phyloP scores from a whole-genome alignment of 2,888 invertebrate genomes.

The Parascotia fuliginaria region DNA sequence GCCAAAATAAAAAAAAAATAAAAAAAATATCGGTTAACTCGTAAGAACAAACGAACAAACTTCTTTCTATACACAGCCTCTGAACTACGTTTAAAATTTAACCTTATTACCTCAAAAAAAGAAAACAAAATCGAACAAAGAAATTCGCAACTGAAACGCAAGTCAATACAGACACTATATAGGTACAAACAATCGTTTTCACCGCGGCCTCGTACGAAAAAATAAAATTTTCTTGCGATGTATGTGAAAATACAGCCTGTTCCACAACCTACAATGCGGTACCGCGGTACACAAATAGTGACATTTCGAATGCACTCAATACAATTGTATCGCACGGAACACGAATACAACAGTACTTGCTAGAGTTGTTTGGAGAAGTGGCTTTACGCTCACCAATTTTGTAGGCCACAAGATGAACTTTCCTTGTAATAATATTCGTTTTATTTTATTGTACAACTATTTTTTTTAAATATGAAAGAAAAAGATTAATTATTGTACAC shows the following conservation, averaged over 20 bases:
- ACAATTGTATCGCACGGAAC: slow-evolving; percentile 11
- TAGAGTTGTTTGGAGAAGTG: slow-evolving; percentile 7
- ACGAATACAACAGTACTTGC: slow-evolving; percentile 12
- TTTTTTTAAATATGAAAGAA: too few species aligned
- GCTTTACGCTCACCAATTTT: not conserved
- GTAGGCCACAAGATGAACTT: not conserved
- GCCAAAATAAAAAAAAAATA: too few species aligned
- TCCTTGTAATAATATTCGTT: not conserved
- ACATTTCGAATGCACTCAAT: slow-evolving; percentile 22
- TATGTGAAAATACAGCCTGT: slow-evolving; percentile 18
- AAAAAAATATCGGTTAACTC: too few species aligned
- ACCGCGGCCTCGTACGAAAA: slow-evolving; percentile 15
- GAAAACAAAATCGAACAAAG: not conserved
- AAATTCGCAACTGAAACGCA: not conserved
- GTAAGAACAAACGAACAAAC: too few species aligned
- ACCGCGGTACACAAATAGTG: slow-evolving; percentile 5
- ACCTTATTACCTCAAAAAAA: not conserved
- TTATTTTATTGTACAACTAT: not conserved
- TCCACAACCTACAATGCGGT: not conserved
- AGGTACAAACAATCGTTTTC: not conserved
- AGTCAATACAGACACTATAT: not conserved
- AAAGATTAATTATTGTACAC: too few species aligned
- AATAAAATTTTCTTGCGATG: slow-evolving; percentile 32
- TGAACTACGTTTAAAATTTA: not conserved
- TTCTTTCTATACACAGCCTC: too few species aligned